Evolutionary conservation across 2,888 invertebrate species (phyloP).

Genomic region (Caradrina kadenii): DNA sequence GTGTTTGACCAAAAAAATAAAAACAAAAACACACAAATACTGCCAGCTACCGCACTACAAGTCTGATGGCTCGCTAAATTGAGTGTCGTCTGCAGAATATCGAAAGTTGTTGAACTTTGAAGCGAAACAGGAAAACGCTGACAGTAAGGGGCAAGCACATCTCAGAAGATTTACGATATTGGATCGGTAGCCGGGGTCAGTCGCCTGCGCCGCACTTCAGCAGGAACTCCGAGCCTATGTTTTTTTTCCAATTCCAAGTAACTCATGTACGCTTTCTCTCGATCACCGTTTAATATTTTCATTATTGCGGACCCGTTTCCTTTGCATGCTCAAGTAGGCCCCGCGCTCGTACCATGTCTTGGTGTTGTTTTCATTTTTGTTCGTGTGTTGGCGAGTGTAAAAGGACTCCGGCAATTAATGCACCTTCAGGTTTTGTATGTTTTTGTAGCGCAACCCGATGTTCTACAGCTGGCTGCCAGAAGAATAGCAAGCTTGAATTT

Average conservation of each 20-base stretch:
- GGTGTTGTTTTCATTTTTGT: conserved; percentile 69
- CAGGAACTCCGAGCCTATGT: conserved; percentile 62
- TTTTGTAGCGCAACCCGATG: conserved; percentile 52
- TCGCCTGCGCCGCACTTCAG: conserved; percentile 74
- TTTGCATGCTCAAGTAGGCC: conserved; percentile 73
- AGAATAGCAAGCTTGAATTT: conserved; percentile 45
- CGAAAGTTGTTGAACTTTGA: conserved; percentile 77
- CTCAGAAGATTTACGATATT: conserved; percentile 78
- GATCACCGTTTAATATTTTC: conserved; percentile 69
- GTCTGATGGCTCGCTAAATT: conserved; percentile 60
- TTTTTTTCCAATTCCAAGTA: conserved; percentile 68
- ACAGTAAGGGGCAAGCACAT: conserved; percentile 66
- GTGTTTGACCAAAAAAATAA: conserved; percentile 57
- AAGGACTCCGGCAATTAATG: conserved; percentile 68
- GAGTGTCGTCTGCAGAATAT: conserved; percentile 68
- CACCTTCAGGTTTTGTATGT: conserved; percentile 61
- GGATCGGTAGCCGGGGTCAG: conserved; percentile 76
- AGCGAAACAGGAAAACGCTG: conserved; percentile 76
- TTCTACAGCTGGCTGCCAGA: conserved; percentile 42
- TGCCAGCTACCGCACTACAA: conserved; percentile 50
- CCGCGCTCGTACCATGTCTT: conserved; percentile 65
- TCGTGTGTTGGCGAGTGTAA: conserved; percentile 64
- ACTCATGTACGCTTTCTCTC: conserved; percentile 70
- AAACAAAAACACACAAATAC: conserved; percentile 46
- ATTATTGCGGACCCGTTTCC: conserved; percentile 70